Conservation (phyloP, 1,140 invertebrate species). For the Tachypleus tridentatus region DNA sequence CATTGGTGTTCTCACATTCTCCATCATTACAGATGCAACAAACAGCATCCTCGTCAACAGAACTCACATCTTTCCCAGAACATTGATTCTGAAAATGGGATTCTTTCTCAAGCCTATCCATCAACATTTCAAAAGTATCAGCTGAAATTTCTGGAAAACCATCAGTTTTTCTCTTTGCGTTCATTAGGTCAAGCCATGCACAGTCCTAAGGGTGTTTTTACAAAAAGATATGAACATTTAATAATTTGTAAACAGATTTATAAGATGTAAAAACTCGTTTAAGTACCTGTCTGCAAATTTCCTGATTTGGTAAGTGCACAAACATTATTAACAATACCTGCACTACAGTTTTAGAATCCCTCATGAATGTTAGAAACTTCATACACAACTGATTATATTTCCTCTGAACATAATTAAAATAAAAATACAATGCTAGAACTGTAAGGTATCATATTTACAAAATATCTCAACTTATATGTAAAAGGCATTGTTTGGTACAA, state of each 20-base stretch:
- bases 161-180: slow-evolving; percentile 57
- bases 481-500: not conserved
- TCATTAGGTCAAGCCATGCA: slow-evolving; percentile 79
- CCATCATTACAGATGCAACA: slow-evolving; percentile 86
- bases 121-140: slow-evolving; percentile 81
- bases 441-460: too few relatives aligned
- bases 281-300: too few relatives aligned
- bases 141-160: slow-evolving; percentile 56
- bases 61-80: slow-evolving; percentile 35
- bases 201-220: slow-evolving; percentile 46
- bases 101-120: slow-evolving; percentile 95
- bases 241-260: too few relatives aligned
- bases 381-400: not conserved
- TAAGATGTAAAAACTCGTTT: too few relatives aligned
- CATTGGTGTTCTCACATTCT: slow-evolving; percentile 93
- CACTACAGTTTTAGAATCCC: too few relatives aligned
- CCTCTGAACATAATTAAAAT: too few relatives aligned
- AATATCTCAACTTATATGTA: too few relatives aligned
- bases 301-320: too few relatives aligned
- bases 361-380: slow-evolving; percentile 8
- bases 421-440: too few relatives aligned
- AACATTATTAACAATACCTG: too few relatives aligned
- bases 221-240: too few relatives aligned
- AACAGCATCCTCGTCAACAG: slow-evolving; percentile 93
- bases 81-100: slow-evolving; percentile 82